phyloP scores from a whole-genome alignment of 2,113 vertebrate species.

The Amblyornis subalaris region DNA sequence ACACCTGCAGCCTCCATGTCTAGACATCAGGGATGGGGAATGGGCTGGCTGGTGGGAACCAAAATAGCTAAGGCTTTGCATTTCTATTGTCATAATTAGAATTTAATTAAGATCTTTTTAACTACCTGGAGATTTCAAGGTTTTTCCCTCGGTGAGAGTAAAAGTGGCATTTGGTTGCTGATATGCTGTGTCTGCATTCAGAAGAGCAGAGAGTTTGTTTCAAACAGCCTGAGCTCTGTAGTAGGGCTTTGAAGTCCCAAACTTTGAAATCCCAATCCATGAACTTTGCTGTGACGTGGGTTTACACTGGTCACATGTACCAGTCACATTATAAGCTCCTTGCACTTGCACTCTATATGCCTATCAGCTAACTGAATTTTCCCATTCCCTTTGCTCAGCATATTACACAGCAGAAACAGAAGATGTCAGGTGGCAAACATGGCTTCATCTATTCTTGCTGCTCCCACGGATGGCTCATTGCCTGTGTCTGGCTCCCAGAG shows the following conservation, averaged over 20 bases:
- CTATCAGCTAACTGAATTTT: background rate
- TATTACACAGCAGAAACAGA: background rate
- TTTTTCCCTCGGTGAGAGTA: background rate
- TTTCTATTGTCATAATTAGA: background rate
- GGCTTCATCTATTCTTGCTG: background rate
- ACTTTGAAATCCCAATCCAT: too few relatives aligned
- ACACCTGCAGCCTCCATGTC: background rate
- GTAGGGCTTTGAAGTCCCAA: background rate
- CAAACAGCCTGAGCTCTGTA: background rate
- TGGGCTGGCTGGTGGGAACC: background rate
- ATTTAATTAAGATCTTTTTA: background rate
- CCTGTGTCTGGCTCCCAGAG: background rate
- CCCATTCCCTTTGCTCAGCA: background rate
- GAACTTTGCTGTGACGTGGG: background rate
- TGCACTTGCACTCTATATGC: accelerated
- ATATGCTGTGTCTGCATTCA: background rate
- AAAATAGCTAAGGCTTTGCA: background rate
- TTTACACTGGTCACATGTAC: background rate
- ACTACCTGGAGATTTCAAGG: background rate
- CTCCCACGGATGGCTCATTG: accelerated
- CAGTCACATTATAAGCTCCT: background rate
- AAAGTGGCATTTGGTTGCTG: background rate
- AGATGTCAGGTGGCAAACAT: accelerated
- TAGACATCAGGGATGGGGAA: background rate
- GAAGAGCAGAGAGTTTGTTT: background rate